Evolutionary conservation across 2,888 invertebrate genomes (phyloP).

Genomic region (Pristionchus mayeri): DNA sequence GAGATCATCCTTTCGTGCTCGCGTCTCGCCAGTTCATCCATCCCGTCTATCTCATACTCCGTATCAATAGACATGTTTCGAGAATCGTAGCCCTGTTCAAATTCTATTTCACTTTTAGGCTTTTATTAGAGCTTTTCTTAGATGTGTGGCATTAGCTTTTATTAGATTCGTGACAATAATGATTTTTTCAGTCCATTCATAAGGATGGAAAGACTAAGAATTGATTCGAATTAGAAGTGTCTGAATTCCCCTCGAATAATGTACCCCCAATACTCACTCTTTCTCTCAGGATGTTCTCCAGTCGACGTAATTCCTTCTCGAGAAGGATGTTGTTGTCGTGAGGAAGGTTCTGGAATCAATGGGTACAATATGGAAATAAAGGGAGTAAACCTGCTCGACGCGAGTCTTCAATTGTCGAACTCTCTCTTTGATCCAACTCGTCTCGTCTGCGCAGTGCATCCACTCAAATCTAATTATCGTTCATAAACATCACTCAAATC

Average conservation of each 20-base stretch:
- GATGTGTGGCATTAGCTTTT: too few species aligned
- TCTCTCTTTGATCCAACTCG: background rate
- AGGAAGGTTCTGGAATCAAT: background rate
- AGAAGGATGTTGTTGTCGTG: constrained; percentile 9
- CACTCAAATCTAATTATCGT: too few species aligned
- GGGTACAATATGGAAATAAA: too few species aligned
- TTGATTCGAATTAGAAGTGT: background rate
- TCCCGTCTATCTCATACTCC: background rate
- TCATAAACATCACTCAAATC: too few species aligned
- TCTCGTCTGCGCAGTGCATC: too few species aligned
- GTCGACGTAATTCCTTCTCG: background rate
- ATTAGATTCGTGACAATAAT: too few species aligned
- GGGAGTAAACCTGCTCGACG: too few species aligned
- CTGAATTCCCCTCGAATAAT: too few species aligned
- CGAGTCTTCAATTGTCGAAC: background rate
- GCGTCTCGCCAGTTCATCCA: background rate
- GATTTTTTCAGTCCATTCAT: background rate
- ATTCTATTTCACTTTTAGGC: too few species aligned
- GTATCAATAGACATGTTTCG: background rate
- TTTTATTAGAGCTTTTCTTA: too few species aligned
- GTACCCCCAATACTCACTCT: too few species aligned
- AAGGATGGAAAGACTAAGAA: background rate
- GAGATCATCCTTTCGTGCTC: background rate
- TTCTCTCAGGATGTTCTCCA: background rate
- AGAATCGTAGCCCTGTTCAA: background rate